Percentiles rank a stretch among this genome's conserved stretches.
Evolutionary conservation across 2,113 vertebrate genomes (phyloP).

Genomic region (Tetrax tetrax): DNA sequence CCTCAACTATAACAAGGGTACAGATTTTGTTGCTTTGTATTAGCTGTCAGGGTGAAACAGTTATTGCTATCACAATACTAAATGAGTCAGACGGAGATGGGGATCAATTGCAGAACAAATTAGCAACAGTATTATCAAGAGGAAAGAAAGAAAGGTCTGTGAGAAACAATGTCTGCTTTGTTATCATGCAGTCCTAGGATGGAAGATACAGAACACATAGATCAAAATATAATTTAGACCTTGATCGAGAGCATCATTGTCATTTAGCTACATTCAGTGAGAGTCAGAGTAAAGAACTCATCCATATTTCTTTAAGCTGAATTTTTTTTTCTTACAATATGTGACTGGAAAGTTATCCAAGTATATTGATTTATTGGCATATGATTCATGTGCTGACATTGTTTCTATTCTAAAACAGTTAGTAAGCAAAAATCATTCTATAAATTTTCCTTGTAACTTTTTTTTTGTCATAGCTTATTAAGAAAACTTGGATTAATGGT

Average conservation of each 20-base stretch:
- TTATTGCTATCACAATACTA: background rate
- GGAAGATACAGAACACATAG: background rate
- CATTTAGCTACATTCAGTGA: background rate
- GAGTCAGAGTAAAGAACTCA: background rate
- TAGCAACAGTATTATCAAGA: background rate
- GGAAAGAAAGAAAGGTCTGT: background rate
- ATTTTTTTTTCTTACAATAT: conserved; percentile 38
- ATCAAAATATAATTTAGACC: background rate
- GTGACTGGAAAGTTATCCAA: conserved; percentile 26
- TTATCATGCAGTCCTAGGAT: background rate
- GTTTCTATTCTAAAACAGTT: conserved; percentile 30
- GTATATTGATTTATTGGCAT: conserved; percentile 26
- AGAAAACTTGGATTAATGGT: conserved; percentile 39
- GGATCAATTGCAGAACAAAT: background rate
- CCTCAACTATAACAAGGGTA: background rate
- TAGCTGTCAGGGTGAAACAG: background rate
- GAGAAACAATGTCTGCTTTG: background rate
- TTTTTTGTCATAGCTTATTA: conserved; percentile 32
- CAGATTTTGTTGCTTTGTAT: background rate
- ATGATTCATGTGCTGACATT: conserved; percentile 35
- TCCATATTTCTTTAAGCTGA: conserved; percentile 22
- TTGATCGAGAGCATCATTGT: background rate
- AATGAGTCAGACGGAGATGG: background rate
- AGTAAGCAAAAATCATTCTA: conserved; percentile 52
- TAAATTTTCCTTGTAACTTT: background rate